phyloP scores from a whole-genome alignment of 2,888 invertebrate genomes.

The Cantharis rustica region DNA sequence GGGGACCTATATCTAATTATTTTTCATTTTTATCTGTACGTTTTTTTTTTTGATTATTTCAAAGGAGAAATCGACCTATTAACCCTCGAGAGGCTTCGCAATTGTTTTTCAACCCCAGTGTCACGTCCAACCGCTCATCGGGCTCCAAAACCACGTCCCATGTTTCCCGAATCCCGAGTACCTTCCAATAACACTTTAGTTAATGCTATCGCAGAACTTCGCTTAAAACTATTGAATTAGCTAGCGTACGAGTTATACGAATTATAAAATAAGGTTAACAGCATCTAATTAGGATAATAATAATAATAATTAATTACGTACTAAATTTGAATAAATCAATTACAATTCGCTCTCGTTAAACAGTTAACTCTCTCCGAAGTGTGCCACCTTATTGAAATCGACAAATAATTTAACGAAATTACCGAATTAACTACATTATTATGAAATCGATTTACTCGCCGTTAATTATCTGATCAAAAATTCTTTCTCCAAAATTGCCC shows the following conservation, averaged over 20 bases:
- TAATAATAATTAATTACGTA: not conserved
- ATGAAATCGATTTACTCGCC: not conserved
- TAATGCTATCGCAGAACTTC: not conserved
- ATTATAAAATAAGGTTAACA: not conserved
- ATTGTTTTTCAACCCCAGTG: not conserved
- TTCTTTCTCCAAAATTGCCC: not conserved
- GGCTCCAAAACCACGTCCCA: not conserved
- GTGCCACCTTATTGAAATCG: not conserved
- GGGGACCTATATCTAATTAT: not conserved
- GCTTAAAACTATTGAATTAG: not conserved
- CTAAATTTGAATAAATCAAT: not conserved
- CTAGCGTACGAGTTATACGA: not conserved
- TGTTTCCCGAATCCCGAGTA: not conserved
- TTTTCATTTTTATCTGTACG: not conserved
- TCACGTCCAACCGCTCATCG: not conserved
- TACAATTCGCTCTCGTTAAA: not conserved
- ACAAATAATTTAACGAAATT: not conserved
- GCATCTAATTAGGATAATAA: not conserved
- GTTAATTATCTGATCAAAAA: not conserved
- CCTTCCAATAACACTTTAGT: not conserved
- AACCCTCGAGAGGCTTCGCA: not conserved
- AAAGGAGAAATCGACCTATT: not conserved
- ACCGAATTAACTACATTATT: not conserved
- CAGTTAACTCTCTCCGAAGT: not conserved
- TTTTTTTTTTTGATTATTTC: too few species aligned